Evolutionary conservation across 2,888 invertebrate species (phyloP).

Genomic region (Junonia oenone): DNA sequence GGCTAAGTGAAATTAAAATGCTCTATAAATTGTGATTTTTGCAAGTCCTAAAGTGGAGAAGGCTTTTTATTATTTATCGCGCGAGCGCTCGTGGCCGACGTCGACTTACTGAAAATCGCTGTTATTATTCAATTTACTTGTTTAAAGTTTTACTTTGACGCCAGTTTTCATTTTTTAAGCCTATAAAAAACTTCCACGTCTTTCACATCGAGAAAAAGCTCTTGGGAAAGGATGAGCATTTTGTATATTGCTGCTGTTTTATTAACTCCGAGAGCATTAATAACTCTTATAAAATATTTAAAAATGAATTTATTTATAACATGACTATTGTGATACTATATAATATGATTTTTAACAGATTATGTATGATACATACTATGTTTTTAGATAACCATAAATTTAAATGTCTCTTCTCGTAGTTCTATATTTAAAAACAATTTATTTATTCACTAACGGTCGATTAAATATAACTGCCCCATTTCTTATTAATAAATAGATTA

Average conservation of each 20-base stretch:
- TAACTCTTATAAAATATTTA: neutral
- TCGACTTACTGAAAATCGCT: conserved; percentile 70
- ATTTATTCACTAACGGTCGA: no score
- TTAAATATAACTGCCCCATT: no score
- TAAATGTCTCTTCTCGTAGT: no score
- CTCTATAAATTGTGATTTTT: conserved; percentile 80
- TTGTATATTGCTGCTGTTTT: neutral
- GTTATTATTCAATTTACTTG: conserved; percentile 75
- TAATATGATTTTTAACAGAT: no score
- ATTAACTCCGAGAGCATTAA: neutral
- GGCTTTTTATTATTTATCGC: conserved; percentile 79
- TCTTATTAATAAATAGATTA: no score
- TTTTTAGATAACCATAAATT: no score
- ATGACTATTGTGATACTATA: neutral
- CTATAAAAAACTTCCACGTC: conserved; percentile 25
- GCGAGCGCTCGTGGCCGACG: conserved; percentile 61
- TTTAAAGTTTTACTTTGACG: conserved; percentile 59
- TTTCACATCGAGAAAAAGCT: conserved; percentile 1
- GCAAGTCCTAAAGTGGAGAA: conserved; percentile 80
- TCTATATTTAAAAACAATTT: no score
- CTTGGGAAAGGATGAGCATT: neutral
- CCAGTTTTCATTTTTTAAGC: conserved; percentile 31
- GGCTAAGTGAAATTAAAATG: conserved; percentile 80
- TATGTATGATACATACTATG: no score
- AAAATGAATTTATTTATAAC: neutral